A percentile compares a stretch with the other conserved stretches of the same genome.
phyloP scores from a whole-genome alignment of 2,888 invertebrate genomes.

The Tineola bisselliella region DNA sequence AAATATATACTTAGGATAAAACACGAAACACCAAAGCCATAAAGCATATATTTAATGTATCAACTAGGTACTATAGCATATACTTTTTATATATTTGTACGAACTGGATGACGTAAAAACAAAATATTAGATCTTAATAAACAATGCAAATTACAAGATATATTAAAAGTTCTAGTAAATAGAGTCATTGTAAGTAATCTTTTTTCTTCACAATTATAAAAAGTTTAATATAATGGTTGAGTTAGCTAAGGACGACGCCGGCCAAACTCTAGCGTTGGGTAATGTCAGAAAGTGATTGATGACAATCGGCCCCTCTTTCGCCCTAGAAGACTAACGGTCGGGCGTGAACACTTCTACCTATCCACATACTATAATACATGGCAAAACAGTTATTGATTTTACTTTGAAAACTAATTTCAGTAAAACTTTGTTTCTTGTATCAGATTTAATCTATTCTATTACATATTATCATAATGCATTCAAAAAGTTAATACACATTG shows the following conservation, averaged over 20 bases:
- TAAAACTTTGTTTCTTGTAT: not conserved
- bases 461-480: too few relatives aligned
- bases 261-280: not conserved
- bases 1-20: too few relatives aligned
- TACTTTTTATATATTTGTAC: too few relatives aligned
- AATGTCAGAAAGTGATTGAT: slow-evolving; percentile 3
- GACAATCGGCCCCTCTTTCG: not conserved
- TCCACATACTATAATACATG: not conserved
- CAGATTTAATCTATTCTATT: too few relatives aligned
- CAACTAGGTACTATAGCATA: too few relatives aligned
- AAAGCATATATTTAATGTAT: too few relatives aligned
- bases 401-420: not conserved
- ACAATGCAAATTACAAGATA: too few relatives aligned
- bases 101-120: too few relatives aligned
- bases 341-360: not conserved
- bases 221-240: not conserved
- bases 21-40: too few relatives aligned
- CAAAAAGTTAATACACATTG: too few relatives aligned
- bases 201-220: not conserved
- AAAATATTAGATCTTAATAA: too few relatives aligned
- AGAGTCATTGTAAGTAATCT: not conserved
- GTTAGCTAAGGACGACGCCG: not conserved
- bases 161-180: too few relatives aligned
- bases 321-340: not conserved
- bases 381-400: not conserved